Conservation (phyloP, 30 jellyfish, hydroid and myxozoan genomes). For the Turritopsis dohrnii region DNA sequence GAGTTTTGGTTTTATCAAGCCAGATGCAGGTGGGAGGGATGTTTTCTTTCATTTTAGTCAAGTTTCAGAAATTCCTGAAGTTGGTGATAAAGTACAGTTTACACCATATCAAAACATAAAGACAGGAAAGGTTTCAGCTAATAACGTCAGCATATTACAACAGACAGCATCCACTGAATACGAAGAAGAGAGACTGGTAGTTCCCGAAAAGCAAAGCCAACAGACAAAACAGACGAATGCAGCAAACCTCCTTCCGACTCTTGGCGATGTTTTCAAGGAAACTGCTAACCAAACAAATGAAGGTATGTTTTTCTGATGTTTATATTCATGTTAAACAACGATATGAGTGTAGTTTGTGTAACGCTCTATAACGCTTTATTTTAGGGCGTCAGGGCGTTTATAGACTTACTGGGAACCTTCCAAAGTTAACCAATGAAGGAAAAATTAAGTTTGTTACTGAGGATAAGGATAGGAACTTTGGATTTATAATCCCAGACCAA, state of each 20-base stretch:
- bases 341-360: too few species aligned
- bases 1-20: slow-evolving; percentile 32
- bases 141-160: background rate
- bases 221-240: too few species aligned
- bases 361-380: background rate
- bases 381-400: background rate
- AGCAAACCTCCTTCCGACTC: too few species aligned
- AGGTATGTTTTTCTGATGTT: too few species aligned
- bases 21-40: slow-evolving; percentile 2
- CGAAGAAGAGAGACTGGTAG: background rate
- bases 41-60: slow-evolving; percentile 38
- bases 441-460: background rate
- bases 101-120: background rate
- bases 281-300: too few species aligned
- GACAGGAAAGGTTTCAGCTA: background rate
- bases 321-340: too few species aligned
- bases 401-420: background rate
- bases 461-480: background rate
- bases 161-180: background rate
- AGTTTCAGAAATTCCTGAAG: slow-evolving; percentile 16
- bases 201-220: background rate
- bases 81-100: background rate
- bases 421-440: background rate
- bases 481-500: background rate
- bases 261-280: too few species aligned